Percentiles rank a stretch among this genome's conserved stretches.
phyloP scores from a whole-genome alignment of 2,888 invertebrate species.

The Cyclophora albipunctata region DNA sequence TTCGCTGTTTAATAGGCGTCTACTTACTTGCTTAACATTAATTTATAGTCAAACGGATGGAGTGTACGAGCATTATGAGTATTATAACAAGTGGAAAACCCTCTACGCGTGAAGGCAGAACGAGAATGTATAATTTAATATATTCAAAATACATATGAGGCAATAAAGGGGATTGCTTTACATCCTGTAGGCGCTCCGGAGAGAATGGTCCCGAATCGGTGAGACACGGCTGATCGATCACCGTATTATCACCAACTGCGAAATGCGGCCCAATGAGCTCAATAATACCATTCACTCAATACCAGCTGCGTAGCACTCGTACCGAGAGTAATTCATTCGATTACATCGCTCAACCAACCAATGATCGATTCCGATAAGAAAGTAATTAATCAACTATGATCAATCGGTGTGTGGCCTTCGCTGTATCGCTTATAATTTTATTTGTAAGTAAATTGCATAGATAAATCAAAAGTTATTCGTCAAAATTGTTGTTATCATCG shows the following conservation, averaged over 20 bases:
- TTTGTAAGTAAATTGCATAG: too few species aligned
- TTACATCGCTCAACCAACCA: conserved; percentile 16
- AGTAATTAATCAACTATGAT: conserved; percentile 39
- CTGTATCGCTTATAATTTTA: too few species aligned
- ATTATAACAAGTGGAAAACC: conserved; percentile 16
- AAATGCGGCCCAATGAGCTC: conserved; percentile 22
- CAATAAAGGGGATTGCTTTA: conserved; percentile 29
- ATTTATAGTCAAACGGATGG: conserved; percentile 16
- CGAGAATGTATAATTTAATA: conserved; percentile 6
- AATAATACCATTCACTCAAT: conserved; percentile 19
- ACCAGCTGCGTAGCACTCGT: conserved; percentile 16
- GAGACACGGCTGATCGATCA: conserved; percentile 40
- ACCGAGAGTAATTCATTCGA: conserved; percentile 19
- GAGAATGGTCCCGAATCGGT: conserved; percentile 18
- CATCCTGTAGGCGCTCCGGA: conserved; percentile 27
- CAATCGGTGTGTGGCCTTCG: conserved; percentile 14
- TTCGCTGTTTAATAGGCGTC: conserved; percentile 18
- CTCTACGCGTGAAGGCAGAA: conserved; percentile 14
- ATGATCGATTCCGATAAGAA: conserved; percentile 26
- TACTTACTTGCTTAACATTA: conserved; percentile 11
- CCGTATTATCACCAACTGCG: conserved; percentile 28
- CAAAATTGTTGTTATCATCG: too few species aligned
- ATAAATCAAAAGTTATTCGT: too few species aligned
- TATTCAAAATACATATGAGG: conserved; percentile 10
- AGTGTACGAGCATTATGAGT: conserved; percentile 8